These are phyloP conservation scores for Cancer borealis DNA, from an alignment of 2,888 invertebrate species.

Conservation along the genomic window DNA sequence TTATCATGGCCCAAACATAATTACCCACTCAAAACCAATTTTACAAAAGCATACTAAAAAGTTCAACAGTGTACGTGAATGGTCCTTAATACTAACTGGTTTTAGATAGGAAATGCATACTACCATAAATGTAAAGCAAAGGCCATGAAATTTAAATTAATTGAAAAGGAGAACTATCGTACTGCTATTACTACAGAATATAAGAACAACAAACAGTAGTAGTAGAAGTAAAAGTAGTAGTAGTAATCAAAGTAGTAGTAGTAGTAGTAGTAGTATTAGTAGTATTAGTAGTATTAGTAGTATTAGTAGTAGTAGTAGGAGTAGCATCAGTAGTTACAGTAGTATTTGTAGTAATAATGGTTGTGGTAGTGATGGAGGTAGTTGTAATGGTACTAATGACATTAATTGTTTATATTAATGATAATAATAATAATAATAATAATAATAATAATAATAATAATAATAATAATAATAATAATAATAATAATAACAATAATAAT, in stretches of 20 bases:
- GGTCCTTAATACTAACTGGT: background rate
- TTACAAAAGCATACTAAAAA: background rate
- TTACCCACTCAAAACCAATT: background rate
- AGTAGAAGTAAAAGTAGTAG: background rate
- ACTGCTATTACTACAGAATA: background rate
- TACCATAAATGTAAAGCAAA: background rate
- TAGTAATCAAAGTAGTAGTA: background rate
- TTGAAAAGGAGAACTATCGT: background rate
- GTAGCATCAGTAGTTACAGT: too few relatives aligned
- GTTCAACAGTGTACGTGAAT: background rate
- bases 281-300: background rate
- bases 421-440: too few relatives aligned
- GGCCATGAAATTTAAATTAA: background rate
- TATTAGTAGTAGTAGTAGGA: too few relatives aligned
- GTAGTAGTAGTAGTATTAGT: too few relatives aligned
- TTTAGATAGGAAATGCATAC: background rate
- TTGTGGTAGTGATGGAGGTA: too few relatives aligned
- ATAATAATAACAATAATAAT: too few relatives aligned
- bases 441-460: too few relatives aligned
- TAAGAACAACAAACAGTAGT: background rate
- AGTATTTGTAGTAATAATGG: too few relatives aligned
- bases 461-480: too few relatives aligned
- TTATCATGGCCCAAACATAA: background rate
- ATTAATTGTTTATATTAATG: too few relatives aligned
- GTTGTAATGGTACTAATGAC: too few relatives aligned